These are phyloP conservation scores for Phrynocephalus versicolor DNA, from an alignment of 2,113 vertebrate genomes.

Conservation along the genomic window DNA sequence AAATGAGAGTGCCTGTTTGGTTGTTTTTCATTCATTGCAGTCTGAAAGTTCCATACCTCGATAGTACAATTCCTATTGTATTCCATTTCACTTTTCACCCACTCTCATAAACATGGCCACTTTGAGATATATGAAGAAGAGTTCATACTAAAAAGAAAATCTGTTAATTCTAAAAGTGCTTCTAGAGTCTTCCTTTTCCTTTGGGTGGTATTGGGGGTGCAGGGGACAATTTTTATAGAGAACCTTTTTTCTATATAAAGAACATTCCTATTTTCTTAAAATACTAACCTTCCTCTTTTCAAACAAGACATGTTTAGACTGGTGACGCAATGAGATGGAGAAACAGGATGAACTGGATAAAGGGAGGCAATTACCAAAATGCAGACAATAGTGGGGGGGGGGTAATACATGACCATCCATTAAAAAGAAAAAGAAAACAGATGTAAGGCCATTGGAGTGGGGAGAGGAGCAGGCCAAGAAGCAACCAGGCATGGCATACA, in stretches of 20 bases:
- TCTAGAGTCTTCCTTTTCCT: too few relatives aligned
- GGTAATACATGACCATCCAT: background rate
- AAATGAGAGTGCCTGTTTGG: too few relatives aligned
- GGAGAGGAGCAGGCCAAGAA: background rate
- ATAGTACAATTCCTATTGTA: too few relatives aligned
- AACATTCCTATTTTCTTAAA: background rate
- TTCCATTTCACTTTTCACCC: too few relatives aligned
- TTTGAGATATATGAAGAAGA: too few relatives aligned
- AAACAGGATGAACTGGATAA: background rate
- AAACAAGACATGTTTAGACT: background rate
- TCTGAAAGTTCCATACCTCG: too few relatives aligned
- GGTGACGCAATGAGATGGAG: background rate
- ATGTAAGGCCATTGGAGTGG: conserved; percentile 1
- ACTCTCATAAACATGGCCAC: too few relatives aligned
- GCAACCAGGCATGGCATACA: background rate
- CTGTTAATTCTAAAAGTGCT: too few relatives aligned
- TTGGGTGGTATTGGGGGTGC: too few relatives aligned
- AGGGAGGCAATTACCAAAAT: background rate
- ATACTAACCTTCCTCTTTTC: background rate
- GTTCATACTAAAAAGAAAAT: too few relatives aligned
- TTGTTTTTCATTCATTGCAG: too few relatives aligned
- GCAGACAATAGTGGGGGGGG: background rate
- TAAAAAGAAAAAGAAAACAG: conserved; percentile 12
- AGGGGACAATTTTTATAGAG: background rate
- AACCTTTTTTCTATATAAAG: background rate